Conservation (phyloP, 2,113 vertebrate genomes). For the Peromyscus maniculatus region DNA sequence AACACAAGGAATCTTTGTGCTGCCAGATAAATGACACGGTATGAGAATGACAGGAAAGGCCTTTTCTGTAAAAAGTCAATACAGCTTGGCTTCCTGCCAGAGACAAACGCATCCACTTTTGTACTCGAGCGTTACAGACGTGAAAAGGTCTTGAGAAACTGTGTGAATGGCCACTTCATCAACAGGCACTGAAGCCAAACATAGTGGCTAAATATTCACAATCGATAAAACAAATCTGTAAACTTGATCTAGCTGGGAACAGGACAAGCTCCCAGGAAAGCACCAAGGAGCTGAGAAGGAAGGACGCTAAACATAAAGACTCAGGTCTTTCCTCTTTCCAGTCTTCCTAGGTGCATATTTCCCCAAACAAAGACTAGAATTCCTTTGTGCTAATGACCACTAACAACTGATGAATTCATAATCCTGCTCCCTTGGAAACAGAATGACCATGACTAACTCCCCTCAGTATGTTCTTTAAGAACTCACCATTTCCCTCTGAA, state of each 20-base stretch:
- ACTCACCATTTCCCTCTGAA: constrained; percentile 59
- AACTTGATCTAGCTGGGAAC: constrained; percentile 36
- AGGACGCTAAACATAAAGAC: constrained; percentile 44
- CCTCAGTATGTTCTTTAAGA: constrained; percentile 54
- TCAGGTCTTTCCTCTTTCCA: constrained; percentile 51
- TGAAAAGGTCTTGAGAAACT: background rate
- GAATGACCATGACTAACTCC: constrained; percentile 83
- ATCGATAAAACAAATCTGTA: constrained; percentile 74
- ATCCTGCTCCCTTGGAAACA: constrained; percentile 79
- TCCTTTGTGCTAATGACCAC: constrained; percentile 79
- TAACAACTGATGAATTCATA: constrained; percentile 84
- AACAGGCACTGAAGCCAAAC: background rate
- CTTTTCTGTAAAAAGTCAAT: background rate
- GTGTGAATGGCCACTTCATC: background rate
- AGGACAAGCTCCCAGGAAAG: constrained; percentile 13
- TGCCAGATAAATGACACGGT: background rate
- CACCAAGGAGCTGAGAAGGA: background rate
- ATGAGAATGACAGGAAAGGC: background rate
- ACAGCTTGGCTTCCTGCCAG: constrained; percentile 9
- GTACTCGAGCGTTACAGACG: background rate
- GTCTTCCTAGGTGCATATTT: constrained; percentile 60
- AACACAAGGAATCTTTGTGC: background rate
- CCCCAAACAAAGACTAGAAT: constrained; percentile 73
- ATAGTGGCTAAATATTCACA: constrained; percentile 69
- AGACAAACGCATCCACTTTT: background rate